A percentile compares a stretch with the other conserved stretches of the same genome.
Conservation (phyloP, 2,888 invertebrate species). For the Dascillus cervinus region DNA sequence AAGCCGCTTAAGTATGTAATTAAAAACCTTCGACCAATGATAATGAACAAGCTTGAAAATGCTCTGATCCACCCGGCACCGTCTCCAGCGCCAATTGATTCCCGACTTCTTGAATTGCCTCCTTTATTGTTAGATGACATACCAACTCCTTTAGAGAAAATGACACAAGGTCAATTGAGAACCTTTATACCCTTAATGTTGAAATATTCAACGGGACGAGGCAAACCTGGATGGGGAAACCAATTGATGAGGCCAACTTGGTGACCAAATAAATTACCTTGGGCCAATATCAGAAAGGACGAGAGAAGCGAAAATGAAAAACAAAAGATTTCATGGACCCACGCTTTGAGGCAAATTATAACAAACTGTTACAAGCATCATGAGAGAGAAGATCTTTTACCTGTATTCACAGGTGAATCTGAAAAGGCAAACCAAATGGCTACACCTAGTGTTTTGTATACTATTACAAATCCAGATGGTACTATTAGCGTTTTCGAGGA, state of each 20-base stretch:
- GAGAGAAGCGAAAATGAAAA: constrained; percentile 87
- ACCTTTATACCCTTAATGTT: too few relatives aligned
- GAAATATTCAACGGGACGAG: constrained; percentile 87
- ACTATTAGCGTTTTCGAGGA: constrained; percentile 92
- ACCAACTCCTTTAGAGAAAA: constrained; percentile 91
- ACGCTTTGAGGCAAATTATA: constrained; percentile 84
- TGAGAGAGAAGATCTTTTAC: too few relatives aligned
- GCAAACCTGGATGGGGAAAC: constrained; percentile 92
- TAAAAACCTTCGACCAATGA: constrained; percentile 78
- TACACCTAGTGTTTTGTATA: constrained; percentile 87
- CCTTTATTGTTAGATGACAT: constrained; percentile 90
- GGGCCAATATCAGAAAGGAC: constrained; percentile 94
- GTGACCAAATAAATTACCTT: constrained; percentile 93
- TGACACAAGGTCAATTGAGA: constrained; percentile 91
- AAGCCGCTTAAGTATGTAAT: constrained; percentile 95
- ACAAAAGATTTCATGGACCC: constrained; percentile 93
- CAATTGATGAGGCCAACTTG: constrained; percentile 85
- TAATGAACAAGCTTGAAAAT: constrained; percentile 91
- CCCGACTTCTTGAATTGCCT: constrained; percentile 84
- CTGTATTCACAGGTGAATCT: too few relatives aligned
- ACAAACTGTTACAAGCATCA: too few relatives aligned
- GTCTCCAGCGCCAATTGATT: constrained; percentile 80
- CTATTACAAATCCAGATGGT: constrained; percentile 94
- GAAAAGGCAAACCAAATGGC: too few relatives aligned
- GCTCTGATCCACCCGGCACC: constrained; percentile 92